Percentiles rank a stretch among this genome's conserved stretches.
phyloP scores from a whole-genome alignment of 2,113 vertebrate species.

The Catharus minimus region DNA sequence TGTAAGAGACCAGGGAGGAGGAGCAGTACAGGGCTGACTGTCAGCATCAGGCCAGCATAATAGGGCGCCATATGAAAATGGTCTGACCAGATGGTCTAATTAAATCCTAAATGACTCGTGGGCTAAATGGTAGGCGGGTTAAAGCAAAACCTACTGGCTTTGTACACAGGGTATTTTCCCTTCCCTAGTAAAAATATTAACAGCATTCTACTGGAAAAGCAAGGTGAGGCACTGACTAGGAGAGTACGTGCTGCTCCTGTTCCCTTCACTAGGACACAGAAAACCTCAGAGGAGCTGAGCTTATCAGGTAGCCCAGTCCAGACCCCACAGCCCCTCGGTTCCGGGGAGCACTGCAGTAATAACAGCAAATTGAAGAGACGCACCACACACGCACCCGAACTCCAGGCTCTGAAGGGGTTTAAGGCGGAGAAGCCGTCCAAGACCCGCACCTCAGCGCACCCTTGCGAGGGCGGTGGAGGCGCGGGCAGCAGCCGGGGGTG shows the following conservation, averaged over 20 bases:
- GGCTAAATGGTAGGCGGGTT: not conserved
- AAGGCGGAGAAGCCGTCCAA: not conserved
- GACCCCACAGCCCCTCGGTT: not conserved
- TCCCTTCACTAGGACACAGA: not conserved
- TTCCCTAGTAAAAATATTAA: not conserved
- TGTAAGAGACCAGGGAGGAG: not conserved
- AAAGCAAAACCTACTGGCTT: not conserved
- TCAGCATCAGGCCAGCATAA: not conserved
- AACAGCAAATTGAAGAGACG: not conserved
- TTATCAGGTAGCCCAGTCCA: not conserved
- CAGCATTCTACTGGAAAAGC: not conserved
- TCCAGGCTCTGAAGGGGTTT: not conserved
- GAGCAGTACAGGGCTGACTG: not conserved
- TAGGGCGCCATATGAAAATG: accelerated
- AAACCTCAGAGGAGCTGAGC: not conserved
- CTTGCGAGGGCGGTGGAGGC: accelerated
- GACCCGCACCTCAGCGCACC: accelerated
- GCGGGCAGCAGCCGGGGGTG: accelerated
- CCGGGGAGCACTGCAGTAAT: not conserved
- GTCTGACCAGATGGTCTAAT: not conserved
- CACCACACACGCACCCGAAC: not conserved
- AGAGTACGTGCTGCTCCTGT: not conserved
- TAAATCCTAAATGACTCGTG: not conserved
- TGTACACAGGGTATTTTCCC: not conserved
- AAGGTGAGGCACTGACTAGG: not conserved